Base-by-base conservation (phyloP, 2,888 invertebrate species). In the Machimus atricapillus region DNA sequence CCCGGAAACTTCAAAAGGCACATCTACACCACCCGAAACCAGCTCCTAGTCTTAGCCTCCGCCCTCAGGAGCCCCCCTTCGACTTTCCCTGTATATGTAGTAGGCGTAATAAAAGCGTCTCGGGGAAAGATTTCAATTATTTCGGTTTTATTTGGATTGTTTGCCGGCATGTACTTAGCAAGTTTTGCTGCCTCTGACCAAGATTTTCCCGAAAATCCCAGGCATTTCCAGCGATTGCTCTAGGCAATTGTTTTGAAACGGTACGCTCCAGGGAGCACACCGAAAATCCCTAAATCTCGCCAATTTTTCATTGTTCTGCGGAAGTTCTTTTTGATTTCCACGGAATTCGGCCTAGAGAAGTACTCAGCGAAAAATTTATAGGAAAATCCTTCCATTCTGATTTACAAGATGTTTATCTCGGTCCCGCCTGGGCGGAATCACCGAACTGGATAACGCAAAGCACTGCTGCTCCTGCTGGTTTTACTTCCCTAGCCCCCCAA, bases 361-460 rank as follows among this genome's bases (percentile, higher is more conserved):
- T 43, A 74, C 85, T 85, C 85, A 43, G 82, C 82, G 58, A 58
- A 82, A 73, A 85, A 85, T 85, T 85, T 85, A 52, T 74, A 85
- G 43, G 46, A 37, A 58, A 43, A 46, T 74, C 85, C 46, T 46
- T 85, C 85, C n/a, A 46, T 27, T 85, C 46, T 74, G 74, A 74
- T 74, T 46, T 73, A 74, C 73, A 83, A 83, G 74, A 85, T 74
- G 73, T 85, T 46, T 85, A 83, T 83, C 40, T 83, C 40, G 34
- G 43, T 79, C 66, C 66, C 27, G 66, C 66, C 27, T 23, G 66
- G 66, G 19, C 16, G 27, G 27, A 83, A 83, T 83, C 82, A 83
- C 82, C 66, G 82, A 66, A 34, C 46, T 83, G 82, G 66, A 83
- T 83, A 66, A 83, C 66, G 40, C 19, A 40, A 66, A 58, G 34